phyloP scores from a whole-genome alignment of 2,888 invertebrate species.

The Microplitis deprimator region DNA sequence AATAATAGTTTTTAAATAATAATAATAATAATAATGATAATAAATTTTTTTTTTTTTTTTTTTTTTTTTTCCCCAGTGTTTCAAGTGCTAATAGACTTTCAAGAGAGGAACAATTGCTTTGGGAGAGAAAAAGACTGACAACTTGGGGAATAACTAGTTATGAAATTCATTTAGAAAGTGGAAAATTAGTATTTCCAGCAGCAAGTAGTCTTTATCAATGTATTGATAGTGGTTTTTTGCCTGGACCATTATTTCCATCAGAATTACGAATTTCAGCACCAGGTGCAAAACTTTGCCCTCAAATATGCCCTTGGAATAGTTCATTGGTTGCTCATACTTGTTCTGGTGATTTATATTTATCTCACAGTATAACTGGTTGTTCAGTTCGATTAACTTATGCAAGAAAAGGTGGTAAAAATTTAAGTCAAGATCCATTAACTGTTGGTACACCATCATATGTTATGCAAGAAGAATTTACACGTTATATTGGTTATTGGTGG shows the following conservation, averaged over 20 bases:
- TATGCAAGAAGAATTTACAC: conserved; percentile 94
- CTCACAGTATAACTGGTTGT: conserved; percentile 78
- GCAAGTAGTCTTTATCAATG: conserved; percentile 91
- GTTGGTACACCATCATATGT: conserved; percentile 99
- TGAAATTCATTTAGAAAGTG: conserved; percentile 85
- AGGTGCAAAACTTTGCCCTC: conserved; percentile 84
- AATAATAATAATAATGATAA: neutral
- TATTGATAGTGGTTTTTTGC: conserved; percentile 79
- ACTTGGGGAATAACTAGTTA: conserved; percentile 96
- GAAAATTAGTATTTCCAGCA: conserved; percentile 92
- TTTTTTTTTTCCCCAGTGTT: no score
- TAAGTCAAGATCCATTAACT: conserved; percentile 87
- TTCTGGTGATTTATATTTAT: conserved; percentile 92
- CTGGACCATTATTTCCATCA: conserved; percentile 79
- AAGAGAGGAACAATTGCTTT: conserved; percentile 90
- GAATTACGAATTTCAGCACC: conserved; percentile 78
- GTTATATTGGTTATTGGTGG: conserved; percentile 99
- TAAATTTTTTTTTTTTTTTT: no score
- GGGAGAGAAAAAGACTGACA: conserved; percentile 92
- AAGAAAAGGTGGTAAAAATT: conserved; percentile 78
- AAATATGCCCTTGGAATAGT: conserved; percentile 85
- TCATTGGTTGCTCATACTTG: conserved; percentile 92
- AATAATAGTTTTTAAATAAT: no score
- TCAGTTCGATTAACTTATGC: conserved; percentile 82
- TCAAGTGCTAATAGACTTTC: conserved; percentile 79